phyloP scores from a whole-genome alignment of 2,888 invertebrate genomes.

The Hypercompe scribonia region DNA sequence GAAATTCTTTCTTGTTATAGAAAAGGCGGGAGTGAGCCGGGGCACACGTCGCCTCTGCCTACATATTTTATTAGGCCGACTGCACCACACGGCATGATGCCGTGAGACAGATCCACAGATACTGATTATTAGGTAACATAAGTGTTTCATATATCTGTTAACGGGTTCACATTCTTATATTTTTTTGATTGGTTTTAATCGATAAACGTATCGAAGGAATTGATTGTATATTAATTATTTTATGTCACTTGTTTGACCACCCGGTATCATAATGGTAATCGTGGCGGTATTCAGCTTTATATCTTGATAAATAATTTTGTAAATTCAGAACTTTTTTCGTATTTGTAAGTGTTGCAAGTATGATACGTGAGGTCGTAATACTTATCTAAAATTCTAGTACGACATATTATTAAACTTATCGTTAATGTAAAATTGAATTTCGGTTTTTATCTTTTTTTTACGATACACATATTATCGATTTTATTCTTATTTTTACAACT shows the following conservation, averaged over 20 bases:
- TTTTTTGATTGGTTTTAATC: constrained; percentile 20
- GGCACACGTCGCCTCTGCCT: constrained; percentile 77
- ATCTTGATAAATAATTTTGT: neutral
- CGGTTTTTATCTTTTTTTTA: neutral
- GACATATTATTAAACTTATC: neutral
- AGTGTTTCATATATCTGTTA: constrained; percentile 29
- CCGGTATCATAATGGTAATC: constrained; percentile 12
- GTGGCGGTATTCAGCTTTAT: neutral
- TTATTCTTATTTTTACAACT: neutral
- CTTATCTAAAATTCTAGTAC: neutral
- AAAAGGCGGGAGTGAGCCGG: constrained; percentile 73
- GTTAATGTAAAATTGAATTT: neutral
- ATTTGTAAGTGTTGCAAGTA: no score
- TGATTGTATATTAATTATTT: constrained; percentile 23
- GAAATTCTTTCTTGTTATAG: constrained; percentile 85
- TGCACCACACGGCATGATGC: constrained; percentile 52
- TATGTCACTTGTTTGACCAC: constrained; percentile 24
- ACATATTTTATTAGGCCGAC: constrained; percentile 84
- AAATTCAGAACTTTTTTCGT: neutral
- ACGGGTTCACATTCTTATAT: constrained; percentile 28
- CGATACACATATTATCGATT: neutral
- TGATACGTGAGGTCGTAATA: neutral
- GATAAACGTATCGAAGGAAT: constrained; percentile 14
- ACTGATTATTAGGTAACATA: constrained; percentile 46
- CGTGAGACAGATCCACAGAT: constrained; percentile 62